A percentile compares a stretch with the other conserved stretches of the same genome.
These are phyloP conservation scores for Trematocara zebra DNA, from an alignment of 2,113 vertebrate species.

Conservation along the genomic window DNA sequence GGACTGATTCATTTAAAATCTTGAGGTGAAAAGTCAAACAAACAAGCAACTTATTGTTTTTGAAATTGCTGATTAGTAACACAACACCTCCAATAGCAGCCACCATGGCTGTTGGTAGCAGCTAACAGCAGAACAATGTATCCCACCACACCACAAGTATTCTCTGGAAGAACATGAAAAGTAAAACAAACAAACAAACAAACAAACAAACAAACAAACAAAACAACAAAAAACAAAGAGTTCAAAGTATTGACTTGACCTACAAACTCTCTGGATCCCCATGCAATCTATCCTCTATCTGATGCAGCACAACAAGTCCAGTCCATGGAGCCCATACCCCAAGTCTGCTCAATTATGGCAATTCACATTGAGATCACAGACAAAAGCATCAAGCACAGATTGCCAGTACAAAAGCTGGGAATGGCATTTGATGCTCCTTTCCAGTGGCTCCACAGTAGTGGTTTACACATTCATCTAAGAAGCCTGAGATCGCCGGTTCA, in stretches of 20 bases:
- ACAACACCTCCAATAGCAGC: background rate
- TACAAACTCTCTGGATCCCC: background rate
- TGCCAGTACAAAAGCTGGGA: background rate
- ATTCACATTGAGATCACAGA: background rate
- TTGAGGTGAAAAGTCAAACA: background rate
- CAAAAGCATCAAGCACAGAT: background rate
- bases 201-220: background rate
- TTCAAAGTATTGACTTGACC: background rate
- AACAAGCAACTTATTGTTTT: background rate
- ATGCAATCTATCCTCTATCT: background rate
- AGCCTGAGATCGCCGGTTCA: background rate
- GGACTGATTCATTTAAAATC: background rate
- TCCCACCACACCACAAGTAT: background rate
- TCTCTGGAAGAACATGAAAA: background rate
- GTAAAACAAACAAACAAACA: background rate
- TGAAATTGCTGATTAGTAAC: background rate
- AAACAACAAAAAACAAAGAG: background rate
- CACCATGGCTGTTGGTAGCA: background rate
- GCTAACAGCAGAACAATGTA: background rate
- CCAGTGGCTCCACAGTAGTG: background rate
- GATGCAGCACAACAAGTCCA: background rate
- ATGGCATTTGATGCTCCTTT: background rate
- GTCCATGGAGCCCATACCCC: background rate
- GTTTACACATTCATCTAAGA: background rate
- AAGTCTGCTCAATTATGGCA: background rate